These are phyloP conservation scores for Caenorhabditis sulstoni DNA, from an alignment of 2,888 invertebrate genomes.

Conservation along the genomic window DNA sequence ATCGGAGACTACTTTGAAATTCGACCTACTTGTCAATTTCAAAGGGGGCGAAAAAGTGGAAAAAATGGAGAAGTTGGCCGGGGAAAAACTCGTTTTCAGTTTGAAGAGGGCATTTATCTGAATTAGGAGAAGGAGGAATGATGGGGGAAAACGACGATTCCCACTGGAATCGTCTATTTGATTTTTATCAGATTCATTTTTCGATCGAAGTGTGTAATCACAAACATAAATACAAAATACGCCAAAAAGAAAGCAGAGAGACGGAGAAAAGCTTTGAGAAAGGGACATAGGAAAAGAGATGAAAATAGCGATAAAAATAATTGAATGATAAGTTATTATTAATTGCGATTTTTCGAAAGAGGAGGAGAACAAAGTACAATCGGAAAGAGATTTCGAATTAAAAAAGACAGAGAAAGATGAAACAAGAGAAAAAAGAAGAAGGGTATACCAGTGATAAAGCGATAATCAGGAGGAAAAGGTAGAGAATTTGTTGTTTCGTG, in stretches of 20 bases:
- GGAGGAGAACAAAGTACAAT: constrained; percentile 2
- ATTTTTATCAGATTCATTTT: background rate
- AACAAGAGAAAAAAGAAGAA: background rate
- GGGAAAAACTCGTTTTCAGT: too few species aligned
- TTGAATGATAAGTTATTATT: too few species aligned
- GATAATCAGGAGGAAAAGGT: constrained; percentile 11
- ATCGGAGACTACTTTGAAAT: background rate
- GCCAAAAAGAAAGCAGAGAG: background rate
- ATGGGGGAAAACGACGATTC: too few species aligned
- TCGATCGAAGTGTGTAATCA: constrained; percentile 12
- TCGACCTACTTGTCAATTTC: background rate
- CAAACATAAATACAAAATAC: constrained; percentile 42
- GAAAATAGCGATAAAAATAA: background rate
- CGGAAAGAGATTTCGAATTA: background rate
- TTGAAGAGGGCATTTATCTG: too few species aligned
- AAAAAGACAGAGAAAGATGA: background rate
- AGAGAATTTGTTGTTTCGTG: constrained; percentile 3
- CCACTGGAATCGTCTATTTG: too few species aligned
- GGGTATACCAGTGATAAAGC: constrained; percentile 51
- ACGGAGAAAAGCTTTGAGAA: background rate
- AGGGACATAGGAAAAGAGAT: background rate
- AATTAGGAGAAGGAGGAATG: background rate
- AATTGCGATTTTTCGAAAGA: background rate
- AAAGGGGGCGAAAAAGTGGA: too few species aligned
- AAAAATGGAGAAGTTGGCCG: too few species aligned